Evolutionary conservation across 2,797 vertebrate species (phyloP).

Genomic region (Limosa lapponica): DNA sequence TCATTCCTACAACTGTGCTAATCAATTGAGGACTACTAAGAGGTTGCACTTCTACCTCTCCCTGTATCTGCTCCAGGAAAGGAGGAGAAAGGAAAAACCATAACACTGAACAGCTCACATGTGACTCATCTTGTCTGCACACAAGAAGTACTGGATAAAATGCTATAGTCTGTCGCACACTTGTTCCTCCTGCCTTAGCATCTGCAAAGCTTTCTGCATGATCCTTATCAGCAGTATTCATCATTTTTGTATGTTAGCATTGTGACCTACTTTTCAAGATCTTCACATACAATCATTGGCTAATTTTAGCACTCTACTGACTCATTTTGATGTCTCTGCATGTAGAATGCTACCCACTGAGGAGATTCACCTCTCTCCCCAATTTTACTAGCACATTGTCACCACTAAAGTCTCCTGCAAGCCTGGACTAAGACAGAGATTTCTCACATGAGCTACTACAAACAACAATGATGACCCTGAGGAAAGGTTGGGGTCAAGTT

Average conservation of each 20-base stretch:
- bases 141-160: background rate
- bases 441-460: background rate
- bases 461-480: background rate
- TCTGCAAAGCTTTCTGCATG: background rate
- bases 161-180: background rate
- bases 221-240: background rate
- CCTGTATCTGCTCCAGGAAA: background rate
- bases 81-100: background rate
- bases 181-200: background rate
- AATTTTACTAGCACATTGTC: background rate
- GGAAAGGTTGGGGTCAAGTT: background rate
- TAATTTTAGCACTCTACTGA: conserved; percentile 21
- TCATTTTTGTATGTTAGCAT: background rate
- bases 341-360: background rate
- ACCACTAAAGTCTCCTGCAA: background rate
- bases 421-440: background rate
- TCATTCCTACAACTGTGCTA: background rate
- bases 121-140: background rate
- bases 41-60: background rate
- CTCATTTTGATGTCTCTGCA: background rate
- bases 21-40: background rate
- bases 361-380: background rate
- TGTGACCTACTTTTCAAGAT: background rate
- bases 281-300: background rate
- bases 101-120: background rate